These are phyloP conservation scores for Huso huso DNA, from an alignment of 2,797 vertebrate species.

Conservation along the genomic window DNA sequence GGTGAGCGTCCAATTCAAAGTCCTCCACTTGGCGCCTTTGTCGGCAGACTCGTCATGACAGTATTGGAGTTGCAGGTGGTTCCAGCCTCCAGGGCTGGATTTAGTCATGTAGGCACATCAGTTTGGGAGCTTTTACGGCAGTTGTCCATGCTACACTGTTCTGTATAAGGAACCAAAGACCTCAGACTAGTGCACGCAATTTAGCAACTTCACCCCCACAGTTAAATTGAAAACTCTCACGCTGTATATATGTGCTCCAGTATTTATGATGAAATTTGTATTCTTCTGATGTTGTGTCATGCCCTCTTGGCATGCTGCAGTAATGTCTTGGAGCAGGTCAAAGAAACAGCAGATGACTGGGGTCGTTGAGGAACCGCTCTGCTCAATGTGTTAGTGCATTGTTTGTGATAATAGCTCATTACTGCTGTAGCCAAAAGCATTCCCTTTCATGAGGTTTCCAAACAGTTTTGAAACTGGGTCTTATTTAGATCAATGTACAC, in stretches of 20 bases:
- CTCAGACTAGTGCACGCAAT: background rate
- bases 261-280: background rate
- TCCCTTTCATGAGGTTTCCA: background rate
- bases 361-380: background rate
- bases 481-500: background rate
- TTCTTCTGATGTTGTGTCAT: background rate
- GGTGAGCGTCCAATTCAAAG: too few species aligned
- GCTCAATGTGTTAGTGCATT: constrained; percentile 3
- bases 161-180: too few species aligned
- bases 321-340: background rate
- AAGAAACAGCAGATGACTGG: constrained; percentile 1
- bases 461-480: background rate
- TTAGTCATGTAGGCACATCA: too few species aligned
- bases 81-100: too few species aligned
- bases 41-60: too few species aligned
- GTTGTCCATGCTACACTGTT: too few species aligned
- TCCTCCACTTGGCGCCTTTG: too few species aligned
- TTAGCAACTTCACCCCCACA: background rate
- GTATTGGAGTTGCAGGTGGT: too few species aligned
- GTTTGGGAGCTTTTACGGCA: too few species aligned
- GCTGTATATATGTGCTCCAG: too few species aligned
- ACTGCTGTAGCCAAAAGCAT: background rate
- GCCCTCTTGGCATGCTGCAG: background rate
- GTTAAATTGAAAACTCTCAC: background rate
- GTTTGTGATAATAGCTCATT: constrained; percentile 10